Conservation (phyloP, 2,888 invertebrate species). For the Plebejus anna region DNA sequence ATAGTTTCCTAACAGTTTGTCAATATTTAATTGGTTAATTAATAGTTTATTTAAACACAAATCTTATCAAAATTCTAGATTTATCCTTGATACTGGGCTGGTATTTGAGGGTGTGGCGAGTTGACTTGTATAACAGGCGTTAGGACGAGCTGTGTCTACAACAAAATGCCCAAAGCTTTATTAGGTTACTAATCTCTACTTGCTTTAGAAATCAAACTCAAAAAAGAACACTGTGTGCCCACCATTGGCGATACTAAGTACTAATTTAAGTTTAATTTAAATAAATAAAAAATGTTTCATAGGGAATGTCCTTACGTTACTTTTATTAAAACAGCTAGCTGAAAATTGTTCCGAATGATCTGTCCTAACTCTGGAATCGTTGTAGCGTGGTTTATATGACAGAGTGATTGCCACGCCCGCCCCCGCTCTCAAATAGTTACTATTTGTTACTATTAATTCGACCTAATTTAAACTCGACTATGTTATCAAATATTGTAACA, state of each 20-base stretch:
- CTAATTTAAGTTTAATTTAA: not conserved
- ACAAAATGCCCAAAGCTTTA: not conserved
- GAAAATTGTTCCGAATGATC: not conserved
- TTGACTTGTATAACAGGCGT: not conserved
- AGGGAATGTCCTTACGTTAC: not conserved
- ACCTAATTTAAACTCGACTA: not conserved
- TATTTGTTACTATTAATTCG: not conserved
- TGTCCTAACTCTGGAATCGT: constrained; percentile 15
- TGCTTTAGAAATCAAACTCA: not conserved
- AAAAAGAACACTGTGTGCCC: not conserved
- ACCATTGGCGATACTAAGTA: not conserved
- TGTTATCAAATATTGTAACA: not conserved
- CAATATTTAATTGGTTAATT: constrained; percentile 19
- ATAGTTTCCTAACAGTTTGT: not conserved
- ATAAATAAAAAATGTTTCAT: not conserved
- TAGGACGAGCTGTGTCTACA: not conserved
- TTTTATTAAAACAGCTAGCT: not conserved
- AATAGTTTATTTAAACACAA: constrained; percentile 28
- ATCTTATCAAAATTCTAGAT: constrained; percentile 37
- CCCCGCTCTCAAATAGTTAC: constrained; percentile 4
- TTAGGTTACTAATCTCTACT: not conserved
- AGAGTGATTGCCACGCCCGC: constrained; percentile 5
- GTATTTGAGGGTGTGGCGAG: constrained; percentile 36
- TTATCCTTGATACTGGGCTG: constrained; percentile 37
- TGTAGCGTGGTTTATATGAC: constrained; percentile 26